Evolutionary conservation across 1,140 invertebrate species (phyloP).

Genomic region (Procambarus virginalis): DNA sequence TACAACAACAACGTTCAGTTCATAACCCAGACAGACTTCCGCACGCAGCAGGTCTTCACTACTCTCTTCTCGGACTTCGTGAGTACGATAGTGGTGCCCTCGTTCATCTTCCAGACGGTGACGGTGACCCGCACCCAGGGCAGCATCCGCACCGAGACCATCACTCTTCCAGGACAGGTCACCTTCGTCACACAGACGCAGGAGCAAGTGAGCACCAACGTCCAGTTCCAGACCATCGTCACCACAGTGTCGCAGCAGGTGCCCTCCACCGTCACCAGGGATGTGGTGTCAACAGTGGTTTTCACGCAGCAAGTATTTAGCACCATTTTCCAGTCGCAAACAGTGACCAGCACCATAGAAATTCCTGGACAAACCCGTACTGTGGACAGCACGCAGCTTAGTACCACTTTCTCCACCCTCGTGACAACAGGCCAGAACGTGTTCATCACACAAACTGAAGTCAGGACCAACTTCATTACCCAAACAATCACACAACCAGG

Average conservation of each 20-base stretch:
- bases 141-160: conserved; percentile 4
- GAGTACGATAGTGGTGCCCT: conserved; percentile 32
- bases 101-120: conserved; percentile 37
- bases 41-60: conserved; percentile 31
- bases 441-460: conserved; percentile 14
- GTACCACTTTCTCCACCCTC: conserved; percentile 47
- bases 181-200: conserved; percentile 46
- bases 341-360: conserved; percentile 37
- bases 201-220: conserved; percentile 22
- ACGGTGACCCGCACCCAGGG: conserved; percentile 21
- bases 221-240: conserved; percentile 38
- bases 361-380: conserved; percentile 54
- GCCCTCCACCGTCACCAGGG: conserved; percentile 23
- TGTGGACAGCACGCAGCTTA: conserved; percentile 41
- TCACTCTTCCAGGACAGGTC: conserved; percentile 26
- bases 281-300: conserved; percentile 43
- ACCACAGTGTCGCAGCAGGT: conserved; percentile 35
- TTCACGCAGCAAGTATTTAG: conserved; percentile 42
- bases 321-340: conserved; percentile 50
- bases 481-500: conserved; percentile 43
- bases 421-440: conserved; percentile 24
- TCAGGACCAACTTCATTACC: conserved; percentile 40
- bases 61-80: conserved; percentile 44
- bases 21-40: conserved; percentile 29
- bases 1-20: conserved; percentile 25